Evolutionary conservation across 2,797 vertebrate genomes (phyloP).

Genomic region (Lagodon rhomboides): DNA sequence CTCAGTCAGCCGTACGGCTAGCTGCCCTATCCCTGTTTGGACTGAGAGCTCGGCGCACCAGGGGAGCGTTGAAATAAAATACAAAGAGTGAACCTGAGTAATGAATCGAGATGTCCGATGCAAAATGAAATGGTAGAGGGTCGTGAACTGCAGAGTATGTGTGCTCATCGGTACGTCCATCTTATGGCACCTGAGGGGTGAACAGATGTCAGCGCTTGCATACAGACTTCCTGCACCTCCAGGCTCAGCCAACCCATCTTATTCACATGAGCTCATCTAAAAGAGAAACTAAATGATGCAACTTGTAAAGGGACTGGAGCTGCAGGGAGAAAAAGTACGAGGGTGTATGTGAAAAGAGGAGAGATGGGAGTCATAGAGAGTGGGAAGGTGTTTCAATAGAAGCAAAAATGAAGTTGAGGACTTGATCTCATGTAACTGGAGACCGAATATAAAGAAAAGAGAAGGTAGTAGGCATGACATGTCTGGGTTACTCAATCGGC

Average conservation of each 20-base stretch:
- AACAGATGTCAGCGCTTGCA: conserved; percentile 63
- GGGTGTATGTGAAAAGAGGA: conserved; percentile 20
- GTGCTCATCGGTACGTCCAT: conserved; percentile 49
- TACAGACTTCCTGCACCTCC: conserved; percentile 51
- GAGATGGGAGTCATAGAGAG: conserved; percentile 18
- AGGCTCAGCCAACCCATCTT: conserved; percentile 49
- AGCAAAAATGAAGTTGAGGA: conserved; percentile 20
- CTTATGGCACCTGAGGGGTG: conserved; percentile 44
- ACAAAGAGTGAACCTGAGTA: conserved; percentile 8
- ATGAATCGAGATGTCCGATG: conserved; percentile 37
- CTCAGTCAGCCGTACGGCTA: too few relatives aligned
- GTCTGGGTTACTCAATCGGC: conserved; percentile 49
- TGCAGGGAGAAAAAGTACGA: not conserved
- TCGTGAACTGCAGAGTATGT: conserved; percentile 21
- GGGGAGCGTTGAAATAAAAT: conserved; percentile 3
- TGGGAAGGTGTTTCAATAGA: conserved; percentile 26
- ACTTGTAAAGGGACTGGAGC: conserved; percentile 31
- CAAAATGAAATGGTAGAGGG: conserved; percentile 17
- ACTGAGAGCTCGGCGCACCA: too few relatives aligned
- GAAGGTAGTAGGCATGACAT: conserved; percentile 8
- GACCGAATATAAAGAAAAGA: not conserved
- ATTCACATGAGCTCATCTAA: conserved; percentile 60
- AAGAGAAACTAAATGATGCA: conserved; percentile 54
- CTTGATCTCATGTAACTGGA: conserved; percentile 6
- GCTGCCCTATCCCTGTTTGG: too few relatives aligned